Conservation (phyloP, 2,888 invertebrate genomes). For the Hartigia nigra region DNA sequence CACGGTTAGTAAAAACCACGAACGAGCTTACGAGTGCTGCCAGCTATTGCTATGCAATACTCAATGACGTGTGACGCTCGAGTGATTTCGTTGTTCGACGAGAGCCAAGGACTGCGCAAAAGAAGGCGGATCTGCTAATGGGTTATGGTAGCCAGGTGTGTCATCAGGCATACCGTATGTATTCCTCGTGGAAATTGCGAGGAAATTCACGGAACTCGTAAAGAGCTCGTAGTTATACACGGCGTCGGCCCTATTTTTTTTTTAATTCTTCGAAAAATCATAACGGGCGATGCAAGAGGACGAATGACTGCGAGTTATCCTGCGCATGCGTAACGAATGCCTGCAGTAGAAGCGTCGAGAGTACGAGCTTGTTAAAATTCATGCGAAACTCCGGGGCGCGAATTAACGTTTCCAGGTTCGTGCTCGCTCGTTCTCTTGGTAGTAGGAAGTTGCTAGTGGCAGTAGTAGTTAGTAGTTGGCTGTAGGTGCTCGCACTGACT, state of each 20-base stretch:
- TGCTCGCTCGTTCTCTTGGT: constrained; percentile 5
- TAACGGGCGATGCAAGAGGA: background rate
- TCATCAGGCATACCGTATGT: background rate
- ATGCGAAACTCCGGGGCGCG: background rate
- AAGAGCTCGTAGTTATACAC: background rate
- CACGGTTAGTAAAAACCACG: background rate
- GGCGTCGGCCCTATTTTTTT: background rate
- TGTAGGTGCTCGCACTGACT: background rate
- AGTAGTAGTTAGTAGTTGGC: background rate
- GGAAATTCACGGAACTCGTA: background rate
- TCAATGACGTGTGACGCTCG: background rate
- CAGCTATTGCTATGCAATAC: background rate
- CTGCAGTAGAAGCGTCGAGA: background rate
- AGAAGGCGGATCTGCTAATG: background rate
- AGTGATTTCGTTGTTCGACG: background rate
- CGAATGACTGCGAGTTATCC: background rate
- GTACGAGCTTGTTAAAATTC: background rate
- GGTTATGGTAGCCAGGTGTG: background rate
- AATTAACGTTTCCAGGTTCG: constrained; percentile 6
- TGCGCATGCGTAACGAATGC: background rate
- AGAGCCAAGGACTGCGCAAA: background rate
- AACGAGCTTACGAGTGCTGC: background rate
- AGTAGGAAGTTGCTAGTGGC: background rate
- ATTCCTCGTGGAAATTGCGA: background rate
- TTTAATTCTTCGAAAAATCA: background rate